Conservation (phyloP, 2,797 vertebrate genomes). For the Rhabdophis nuchalis region DNA sequence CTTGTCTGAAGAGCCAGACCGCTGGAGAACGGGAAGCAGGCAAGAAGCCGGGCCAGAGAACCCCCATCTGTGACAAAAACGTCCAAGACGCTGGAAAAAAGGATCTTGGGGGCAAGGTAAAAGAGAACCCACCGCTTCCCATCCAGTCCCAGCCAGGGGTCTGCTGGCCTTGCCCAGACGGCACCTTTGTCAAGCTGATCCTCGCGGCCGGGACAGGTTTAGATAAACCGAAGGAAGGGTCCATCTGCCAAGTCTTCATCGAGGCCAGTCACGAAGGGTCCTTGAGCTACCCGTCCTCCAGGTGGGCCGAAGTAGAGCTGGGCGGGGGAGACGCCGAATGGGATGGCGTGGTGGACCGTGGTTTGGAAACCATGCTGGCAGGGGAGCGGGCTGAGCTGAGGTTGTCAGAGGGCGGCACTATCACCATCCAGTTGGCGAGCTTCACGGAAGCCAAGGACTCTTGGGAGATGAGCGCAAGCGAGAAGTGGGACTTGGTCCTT, state of each 20-base stretch:
- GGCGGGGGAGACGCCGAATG: slow-evolving; percentile 78
- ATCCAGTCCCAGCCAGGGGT: neutral
- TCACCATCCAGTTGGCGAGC: slow-evolving; percentile 72
- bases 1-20: slow-evolving; percentile 32
- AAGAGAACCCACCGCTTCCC: neutral
- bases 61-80: slow-evolving; percentile 20
- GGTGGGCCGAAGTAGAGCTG: slow-evolving; percentile 72
- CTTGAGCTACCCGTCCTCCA: slow-evolving; percentile 71
- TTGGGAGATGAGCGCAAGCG: slow-evolving; percentile 77
- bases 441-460: slow-evolving; percentile 78
- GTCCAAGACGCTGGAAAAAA: neutral
- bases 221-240: slow-evolving; percentile 75
- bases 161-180: slow-evolving; percentile 64
- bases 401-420: slow-evolving; percentile 12
- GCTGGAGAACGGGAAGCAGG: slow-evolving; percentile 36
- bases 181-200: slow-evolving; percentile 64
- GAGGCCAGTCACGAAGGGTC: slow-evolving; percentile 13
- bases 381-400: slow-evolving; percentile 78
- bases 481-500: slow-evolving; percentile 78
- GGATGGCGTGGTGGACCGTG: slow-evolving; percentile 66
- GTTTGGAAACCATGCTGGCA: slow-evolving; percentile 81
- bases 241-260: slow-evolving; percentile 72
- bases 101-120: neutral
- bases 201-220: slow-evolving; percentile 53
- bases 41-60: slow-evolving; percentile 52